Evolutionary conservation across 2,113 vertebrate genomes (phyloP).

Genomic region (Oreochromis spilurus): DNA sequence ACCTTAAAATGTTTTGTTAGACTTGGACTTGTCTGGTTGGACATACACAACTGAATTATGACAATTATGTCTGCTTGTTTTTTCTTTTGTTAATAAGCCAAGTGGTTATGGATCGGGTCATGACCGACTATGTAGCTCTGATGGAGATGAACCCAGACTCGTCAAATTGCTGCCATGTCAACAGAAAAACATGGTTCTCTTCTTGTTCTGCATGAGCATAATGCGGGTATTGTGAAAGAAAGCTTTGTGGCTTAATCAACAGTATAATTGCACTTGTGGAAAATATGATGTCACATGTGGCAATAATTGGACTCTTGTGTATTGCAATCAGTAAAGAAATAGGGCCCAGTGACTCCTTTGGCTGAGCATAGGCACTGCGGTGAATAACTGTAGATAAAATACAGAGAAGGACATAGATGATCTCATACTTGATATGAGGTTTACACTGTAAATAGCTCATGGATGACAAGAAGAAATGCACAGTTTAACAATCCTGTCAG

Average conservation of each 20-base stretch:
- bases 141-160: not conserved
- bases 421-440: conserved; percentile 26
- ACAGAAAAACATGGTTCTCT: conserved; percentile 5
- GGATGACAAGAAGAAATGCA: not conserved
- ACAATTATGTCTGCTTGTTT: not conserved
- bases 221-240: conserved; percentile 5
- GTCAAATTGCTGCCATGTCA: conserved; percentile 1
- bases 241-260: conserved; percentile 46
- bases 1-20: not conserved
- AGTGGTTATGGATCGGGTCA: not conserved
- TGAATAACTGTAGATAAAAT: not conserved
- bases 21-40: not conserved
- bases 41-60: not conserved
- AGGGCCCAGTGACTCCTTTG: conserved; percentile 6
- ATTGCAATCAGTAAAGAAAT: conserved; percentile 43
- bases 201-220: conserved; percentile 11
- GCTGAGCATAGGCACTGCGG: not conserved
- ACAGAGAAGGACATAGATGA: conserved; percentile 6
- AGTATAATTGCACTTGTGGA: conserved; percentile 42
- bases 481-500: not conserved
- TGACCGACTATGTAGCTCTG: not conserved
- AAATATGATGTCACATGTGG: conserved; percentile 45
- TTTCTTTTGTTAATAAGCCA: not conserved
- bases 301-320: conserved; percentile 40
- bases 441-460: not conserved